phyloP scores from a whole-genome alignment of 2,888 invertebrate species.

The Latheticus oryzae region DNA sequence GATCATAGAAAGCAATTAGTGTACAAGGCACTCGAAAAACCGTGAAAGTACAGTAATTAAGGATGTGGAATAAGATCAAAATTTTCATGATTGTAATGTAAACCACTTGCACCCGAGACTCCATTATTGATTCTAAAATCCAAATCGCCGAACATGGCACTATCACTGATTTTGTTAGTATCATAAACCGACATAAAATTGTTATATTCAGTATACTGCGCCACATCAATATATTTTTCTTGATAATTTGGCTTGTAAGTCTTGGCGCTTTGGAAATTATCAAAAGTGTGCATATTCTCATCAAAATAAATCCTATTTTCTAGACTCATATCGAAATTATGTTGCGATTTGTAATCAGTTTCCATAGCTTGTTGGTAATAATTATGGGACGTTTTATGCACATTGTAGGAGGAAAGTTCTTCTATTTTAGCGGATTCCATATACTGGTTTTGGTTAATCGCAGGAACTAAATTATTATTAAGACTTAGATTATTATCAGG shows the following conservation, averaged over 20 bases:
- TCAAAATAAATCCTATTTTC: slow-evolving; percentile 53
- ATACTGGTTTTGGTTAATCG: slow-evolving; percentile 52
- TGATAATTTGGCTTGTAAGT: slow-evolving; percentile 49
- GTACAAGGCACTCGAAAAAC: slow-evolving; percentile 51
- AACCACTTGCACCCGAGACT: slow-evolving; percentile 47
- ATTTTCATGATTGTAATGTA: slow-evolving; percentile 52
- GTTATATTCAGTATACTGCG: slow-evolving; percentile 61
- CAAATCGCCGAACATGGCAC: slow-evolving; percentile 60
- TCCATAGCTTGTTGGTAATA: slow-evolving; percentile 46
- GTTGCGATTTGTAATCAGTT: slow-evolving; percentile 45
- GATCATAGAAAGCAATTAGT: slow-evolving; percentile 54
- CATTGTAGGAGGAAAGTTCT: slow-evolving; percentile 44
- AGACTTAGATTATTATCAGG: slow-evolving; percentile 67
- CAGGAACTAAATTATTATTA: slow-evolving; percentile 56
- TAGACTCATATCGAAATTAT: slow-evolving; percentile 47
- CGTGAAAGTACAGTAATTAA: slow-evolving; percentile 40
- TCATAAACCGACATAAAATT: slow-evolving; percentile 59
- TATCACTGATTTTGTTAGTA: slow-evolving; percentile 56
- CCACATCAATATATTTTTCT: slow-evolving; percentile 57
- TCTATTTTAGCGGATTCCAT: slow-evolving; percentile 51
- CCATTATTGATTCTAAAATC: slow-evolving; percentile 61
- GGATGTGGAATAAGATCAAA: slow-evolving; percentile 54
- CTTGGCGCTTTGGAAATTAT: slow-evolving; percentile 48
- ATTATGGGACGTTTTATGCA: slow-evolving; percentile 46
- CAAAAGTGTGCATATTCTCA: slow-evolving; percentile 51